These are phyloP conservation scores for Apistogramma diplotaenia DNA, from an alignment of 2,113 vertebrate genomes.

Conservation along the genomic window DNA sequence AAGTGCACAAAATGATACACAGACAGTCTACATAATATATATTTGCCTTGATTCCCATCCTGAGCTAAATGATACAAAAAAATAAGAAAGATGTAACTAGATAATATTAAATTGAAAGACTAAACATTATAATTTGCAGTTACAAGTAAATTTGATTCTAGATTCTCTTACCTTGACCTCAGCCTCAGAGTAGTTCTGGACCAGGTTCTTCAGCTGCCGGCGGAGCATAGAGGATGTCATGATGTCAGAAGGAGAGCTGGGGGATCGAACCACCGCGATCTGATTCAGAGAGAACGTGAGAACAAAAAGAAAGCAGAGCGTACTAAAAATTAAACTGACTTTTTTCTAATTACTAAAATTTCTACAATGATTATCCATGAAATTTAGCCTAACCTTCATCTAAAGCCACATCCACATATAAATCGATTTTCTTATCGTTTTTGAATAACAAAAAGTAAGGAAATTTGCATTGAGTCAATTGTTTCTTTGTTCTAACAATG, in stretches of 20 bases:
- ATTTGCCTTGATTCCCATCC: background rate
- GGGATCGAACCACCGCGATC: constrained; percentile 29
- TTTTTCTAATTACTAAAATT: background rate
- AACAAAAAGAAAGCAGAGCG: background rate
- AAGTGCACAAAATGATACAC: background rate
- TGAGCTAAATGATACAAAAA: background rate
- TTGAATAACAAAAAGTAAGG: background rate
- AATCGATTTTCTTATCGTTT: accelerated
- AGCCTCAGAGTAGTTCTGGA: constrained; percentile 91
- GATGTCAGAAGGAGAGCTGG: constrained; percentile 21
- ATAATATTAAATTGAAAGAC: background rate
- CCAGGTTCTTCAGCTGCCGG: constrained; percentile 88
- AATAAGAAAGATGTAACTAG: background rate
- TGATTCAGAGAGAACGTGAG: background rate
- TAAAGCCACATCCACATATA: background rate
- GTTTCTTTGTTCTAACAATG: too few species aligned
- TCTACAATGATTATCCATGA: accelerated
- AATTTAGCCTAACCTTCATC: accelerated
- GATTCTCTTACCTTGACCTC: constrained; percentile 85
- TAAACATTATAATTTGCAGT: accelerated
- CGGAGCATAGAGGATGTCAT: constrained; percentile 90
- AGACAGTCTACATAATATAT: accelerated
- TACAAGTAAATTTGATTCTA: accelerated
- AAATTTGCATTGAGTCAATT: too few species aligned
- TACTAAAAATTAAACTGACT: accelerated